Evolutionary conservation across 2,797 vertebrate species (phyloP).

Genomic region (Petrocephalus schoutedeni): DNA sequence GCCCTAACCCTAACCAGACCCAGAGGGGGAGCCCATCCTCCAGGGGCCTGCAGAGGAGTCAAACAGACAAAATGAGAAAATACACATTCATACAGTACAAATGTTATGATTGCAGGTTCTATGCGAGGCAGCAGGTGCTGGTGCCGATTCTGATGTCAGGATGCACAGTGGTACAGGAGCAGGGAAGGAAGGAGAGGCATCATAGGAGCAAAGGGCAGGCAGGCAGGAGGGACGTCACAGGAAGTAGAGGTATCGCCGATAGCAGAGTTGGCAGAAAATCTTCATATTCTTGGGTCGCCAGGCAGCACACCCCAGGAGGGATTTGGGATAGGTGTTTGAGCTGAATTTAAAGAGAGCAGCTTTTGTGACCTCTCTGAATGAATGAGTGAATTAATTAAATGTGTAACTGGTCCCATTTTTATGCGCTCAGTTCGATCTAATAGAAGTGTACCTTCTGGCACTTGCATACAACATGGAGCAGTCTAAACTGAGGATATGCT

Average conservation of each 20-base stretch:
- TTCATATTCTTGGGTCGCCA: too few relatives aligned
- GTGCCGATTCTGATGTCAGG: too few relatives aligned
- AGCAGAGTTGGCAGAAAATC: too few relatives aligned
- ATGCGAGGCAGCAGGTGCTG: neutral
- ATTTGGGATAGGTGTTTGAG: neutral
- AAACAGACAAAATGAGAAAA: neutral
- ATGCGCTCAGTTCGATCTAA: constrained; percentile 30
- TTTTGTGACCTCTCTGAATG: constrained; percentile 57
- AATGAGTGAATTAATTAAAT: constrained; percentile 35
- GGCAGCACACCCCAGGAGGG: too few relatives aligned
- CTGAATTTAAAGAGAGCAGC: constrained; percentile 54
- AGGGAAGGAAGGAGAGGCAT: too few relatives aligned
- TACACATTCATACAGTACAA: neutral
- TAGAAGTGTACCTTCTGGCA: neutral
- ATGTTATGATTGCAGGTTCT: neutral
- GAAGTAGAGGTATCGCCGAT: too few relatives aligned
- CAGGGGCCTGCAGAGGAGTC: neutral
- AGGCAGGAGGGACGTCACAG: too few relatives aligned
- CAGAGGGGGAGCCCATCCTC: neutral
- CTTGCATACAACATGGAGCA: neutral
- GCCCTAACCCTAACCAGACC: too few relatives aligned
- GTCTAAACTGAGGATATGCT: neutral
- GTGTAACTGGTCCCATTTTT: neutral
- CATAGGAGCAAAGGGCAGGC: too few relatives aligned
- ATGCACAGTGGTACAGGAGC: too few relatives aligned